Evolutionary conservation across 2,113 vertebrate species (phyloP).

Genomic region (Trachemys scripta): DNA sequence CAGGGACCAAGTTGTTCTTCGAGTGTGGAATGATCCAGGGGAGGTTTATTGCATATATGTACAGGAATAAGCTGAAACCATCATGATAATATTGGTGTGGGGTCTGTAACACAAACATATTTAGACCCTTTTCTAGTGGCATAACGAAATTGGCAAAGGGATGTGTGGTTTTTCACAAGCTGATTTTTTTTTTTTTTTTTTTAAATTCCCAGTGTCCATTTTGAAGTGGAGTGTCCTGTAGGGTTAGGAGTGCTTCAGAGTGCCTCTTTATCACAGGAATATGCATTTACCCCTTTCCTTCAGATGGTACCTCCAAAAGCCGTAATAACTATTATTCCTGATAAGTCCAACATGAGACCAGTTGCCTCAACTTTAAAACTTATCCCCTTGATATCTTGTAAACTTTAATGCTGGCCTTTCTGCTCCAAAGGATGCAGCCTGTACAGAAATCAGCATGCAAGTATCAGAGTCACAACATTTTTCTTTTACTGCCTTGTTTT

Average conservation of each 20-base stretch:
- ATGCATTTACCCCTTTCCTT: neutral
- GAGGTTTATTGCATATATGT: neutral
- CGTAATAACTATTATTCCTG: neutral
- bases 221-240: neutral
- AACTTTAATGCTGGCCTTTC: neutral
- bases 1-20: neutral
- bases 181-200: neutral
- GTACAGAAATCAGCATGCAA: constrained; percentile 4
- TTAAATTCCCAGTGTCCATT: neutral
- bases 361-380: constrained; percentile 14
- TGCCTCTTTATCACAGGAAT: neutral
- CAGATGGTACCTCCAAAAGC: neutral
- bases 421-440: neutral
- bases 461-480: neutral
- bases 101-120: constrained; percentile 22
- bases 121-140: neutral
- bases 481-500: neutral
- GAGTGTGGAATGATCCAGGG: neutral
- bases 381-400: neutral
- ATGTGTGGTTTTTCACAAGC: neutral
- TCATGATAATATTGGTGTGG: neutral
- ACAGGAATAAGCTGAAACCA: neutral
- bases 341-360: neutral
- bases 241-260: fast-evolving
- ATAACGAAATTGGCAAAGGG: neutral